Conservation (phyloP, 2,797 vertebrate species). For the Xenopus petersii region DNA sequence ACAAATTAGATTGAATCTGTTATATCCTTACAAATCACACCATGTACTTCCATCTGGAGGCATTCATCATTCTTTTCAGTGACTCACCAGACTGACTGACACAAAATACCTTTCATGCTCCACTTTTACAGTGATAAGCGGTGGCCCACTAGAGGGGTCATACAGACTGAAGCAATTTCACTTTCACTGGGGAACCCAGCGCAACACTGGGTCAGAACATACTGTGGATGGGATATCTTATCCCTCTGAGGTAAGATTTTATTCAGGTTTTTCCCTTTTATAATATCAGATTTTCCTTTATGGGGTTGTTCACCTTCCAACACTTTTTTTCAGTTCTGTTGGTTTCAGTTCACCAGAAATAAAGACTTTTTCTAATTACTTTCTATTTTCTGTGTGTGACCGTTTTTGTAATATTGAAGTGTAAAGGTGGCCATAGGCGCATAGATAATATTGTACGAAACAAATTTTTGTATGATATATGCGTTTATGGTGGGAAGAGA, state of each 20-base stretch:
- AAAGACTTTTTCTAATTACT: no score
- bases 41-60: neutral
- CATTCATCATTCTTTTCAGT: neutral
- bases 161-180: conserved; percentile 94
- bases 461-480: no score
- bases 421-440: no score
- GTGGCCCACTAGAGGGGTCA: conserved; percentile 83
- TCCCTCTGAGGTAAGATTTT: conserved; percentile 78
- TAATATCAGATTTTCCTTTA: no score
- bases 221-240: conserved; percentile 83
- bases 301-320: no score
- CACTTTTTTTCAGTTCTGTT: no score
- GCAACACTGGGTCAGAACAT: conserved; percentile 85
- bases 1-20: neutral
- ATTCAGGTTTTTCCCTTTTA: no score
- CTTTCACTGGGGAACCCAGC: conserved; percentile 93
- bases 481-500: no score
- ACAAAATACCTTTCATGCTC: neutral
- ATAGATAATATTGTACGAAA: no score
- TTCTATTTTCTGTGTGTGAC: no score
- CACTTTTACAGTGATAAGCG: conserved; percentile 73
- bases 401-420: no score
- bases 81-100: neutral
- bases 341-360: no score
- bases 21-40: neutral